These are phyloP conservation scores for Paramuricea clavata DNA, from an alignment of 92 coral and sea anemone species.

Conservation along the genomic window DNA sequence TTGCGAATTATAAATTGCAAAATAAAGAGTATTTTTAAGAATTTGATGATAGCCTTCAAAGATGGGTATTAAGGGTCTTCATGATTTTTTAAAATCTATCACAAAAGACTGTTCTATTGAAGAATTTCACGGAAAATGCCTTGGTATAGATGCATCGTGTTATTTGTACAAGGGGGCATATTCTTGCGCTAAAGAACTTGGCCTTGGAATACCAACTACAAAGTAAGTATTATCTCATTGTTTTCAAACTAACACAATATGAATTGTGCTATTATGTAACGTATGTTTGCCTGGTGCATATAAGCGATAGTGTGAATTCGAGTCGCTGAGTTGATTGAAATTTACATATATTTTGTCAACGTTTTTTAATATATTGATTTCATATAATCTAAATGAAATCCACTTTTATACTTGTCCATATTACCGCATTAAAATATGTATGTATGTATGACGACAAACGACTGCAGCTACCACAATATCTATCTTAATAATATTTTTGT, in stretches of 20 bases:
- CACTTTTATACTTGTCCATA: background rate
- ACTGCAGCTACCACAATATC: too few species aligned
- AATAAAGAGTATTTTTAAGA: background rate
- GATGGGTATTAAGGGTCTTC: conserved; percentile 59
- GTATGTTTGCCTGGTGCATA: background rate
- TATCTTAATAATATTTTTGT: too few species aligned
- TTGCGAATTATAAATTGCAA: background rate
- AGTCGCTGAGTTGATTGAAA: background rate
- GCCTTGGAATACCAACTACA: conserved; percentile 52
- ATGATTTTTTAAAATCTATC: background rate
- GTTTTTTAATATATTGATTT: too few species aligned
- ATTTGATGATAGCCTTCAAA: background rate
- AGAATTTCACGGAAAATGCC: conserved; percentile 40
- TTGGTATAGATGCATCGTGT: conserved; percentile 55
- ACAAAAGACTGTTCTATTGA: conserved; percentile 38
- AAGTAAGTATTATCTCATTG: conserved; percentile 44
- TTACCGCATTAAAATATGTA: background rate
- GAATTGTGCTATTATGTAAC: background rate
- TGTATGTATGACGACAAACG: background rate
- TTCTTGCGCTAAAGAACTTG: conserved; percentile 52
- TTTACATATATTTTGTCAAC: background rate
- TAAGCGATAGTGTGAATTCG: too few species aligned
- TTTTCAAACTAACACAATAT: background rate
- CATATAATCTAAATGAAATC: too few species aligned
- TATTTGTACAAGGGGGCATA: conserved; percentile 60